Evolutionary conservation across 2,113 vertebrate species (phyloP).

Genomic region (Anarrhichthys ocellatus): DNA sequence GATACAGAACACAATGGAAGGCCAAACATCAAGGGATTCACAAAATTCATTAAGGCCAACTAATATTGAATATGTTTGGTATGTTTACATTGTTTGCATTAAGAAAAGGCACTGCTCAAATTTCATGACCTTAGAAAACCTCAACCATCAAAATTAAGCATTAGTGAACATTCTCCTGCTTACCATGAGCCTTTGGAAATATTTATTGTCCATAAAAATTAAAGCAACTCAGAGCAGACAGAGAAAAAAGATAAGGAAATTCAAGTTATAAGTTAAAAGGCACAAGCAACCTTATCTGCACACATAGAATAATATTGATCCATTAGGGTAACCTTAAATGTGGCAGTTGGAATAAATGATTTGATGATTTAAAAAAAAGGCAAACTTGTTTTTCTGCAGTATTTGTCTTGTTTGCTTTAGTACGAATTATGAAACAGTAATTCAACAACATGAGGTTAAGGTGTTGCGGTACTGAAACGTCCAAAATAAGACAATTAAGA

Average conservation of each 20-base stretch:
- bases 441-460: constrained; percentile 9
- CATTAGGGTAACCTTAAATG: constrained; percentile 10
- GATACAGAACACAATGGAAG: constrained; percentile 10
- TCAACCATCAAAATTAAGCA: constrained; percentile 31
- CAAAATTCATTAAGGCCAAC: constrained; percentile 28
- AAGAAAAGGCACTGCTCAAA: constrained; percentile 76
- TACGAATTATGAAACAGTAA: constrained; percentile 1
- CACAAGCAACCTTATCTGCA: constrained; percentile 47
- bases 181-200: not conserved
- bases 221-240: constrained; percentile 12
- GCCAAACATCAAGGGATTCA: not conserved
- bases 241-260: not conserved
- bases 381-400: constrained; percentile 20
- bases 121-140: not conserved
- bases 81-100: constrained; percentile 30
- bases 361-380: constrained; percentile 9
- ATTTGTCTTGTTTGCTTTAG: constrained; percentile 3
- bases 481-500: constrained; percentile 29
- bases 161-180: constrained; percentile 25
- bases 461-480: not conserved
- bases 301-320: not conserved
- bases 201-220: not conserved
- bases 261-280: constrained; percentile 49
- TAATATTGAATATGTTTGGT: constrained; percentile 38
- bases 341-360: constrained; percentile 4